Evolutionary conservation across 2,888 invertebrate genomes (phyloP), one percentile per base, ranked within the genome.

Genomic region (Noctua pronuba): DNA sequence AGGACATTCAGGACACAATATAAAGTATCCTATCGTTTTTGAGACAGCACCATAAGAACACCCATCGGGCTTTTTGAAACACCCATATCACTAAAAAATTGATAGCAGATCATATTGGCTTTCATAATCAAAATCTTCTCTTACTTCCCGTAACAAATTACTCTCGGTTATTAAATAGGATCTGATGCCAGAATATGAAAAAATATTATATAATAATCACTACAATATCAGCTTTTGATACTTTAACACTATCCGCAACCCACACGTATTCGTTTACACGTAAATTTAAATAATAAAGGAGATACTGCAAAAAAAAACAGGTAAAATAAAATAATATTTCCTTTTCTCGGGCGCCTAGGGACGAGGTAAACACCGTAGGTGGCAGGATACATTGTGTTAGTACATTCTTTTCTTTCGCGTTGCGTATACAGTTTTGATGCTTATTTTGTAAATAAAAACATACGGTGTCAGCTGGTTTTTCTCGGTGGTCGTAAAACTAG

Each of bases 301-400:
- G 81, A 80, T 79, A 75, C 78, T 76, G 77, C 76, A 82, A 88
- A 87, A 88, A 87, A 85, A 88, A 77, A 77, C 88, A 88, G 77
- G 80, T 80, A 41, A 80, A 83, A 89, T 80, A 88, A 86, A 88
- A 86, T 86, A 88, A 88, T 88, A 89, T 89, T 87, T 88, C 70
- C 82, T 64, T 82, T 82, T 78, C 70, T 83, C 73, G 44, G 73
- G 76, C 74, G 82, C 68, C 79, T 62, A 76, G 89, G 88, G 88
- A 89, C 79, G 77, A 46, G 76, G 88, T 86, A 88, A 86, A 81
- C 89, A 77, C 88, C 62, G 88, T 86, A 84, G 88, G 89, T 88
- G 88, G 86, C 67, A 83, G 80, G 89, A 86, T 86, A 88, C 81
- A 88, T 89, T 86, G 84, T 81, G 77, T 77, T 79, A 24, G 41